Percentiles rank a stretch among this genome's conserved stretches.
These are phyloP conservation scores for Balaenoptera acutorostrata DNA, from an alignment of 2,113 vertebrate genomes.

Conservation along the genomic window DNA sequence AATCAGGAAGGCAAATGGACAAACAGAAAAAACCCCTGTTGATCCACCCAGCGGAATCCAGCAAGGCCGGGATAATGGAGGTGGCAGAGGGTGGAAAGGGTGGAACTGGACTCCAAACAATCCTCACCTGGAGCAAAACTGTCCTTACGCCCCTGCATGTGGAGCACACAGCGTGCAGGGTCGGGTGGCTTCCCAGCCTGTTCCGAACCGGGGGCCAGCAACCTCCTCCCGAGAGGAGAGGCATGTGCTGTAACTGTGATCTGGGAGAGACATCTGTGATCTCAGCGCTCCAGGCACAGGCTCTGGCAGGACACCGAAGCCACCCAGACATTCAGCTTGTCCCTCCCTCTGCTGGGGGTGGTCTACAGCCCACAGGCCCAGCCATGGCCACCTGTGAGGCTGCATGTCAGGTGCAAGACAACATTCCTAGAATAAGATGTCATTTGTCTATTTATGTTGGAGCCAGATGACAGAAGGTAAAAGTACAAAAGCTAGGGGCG, in stretches of 20 bases:
- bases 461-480: conserved; percentile 38
- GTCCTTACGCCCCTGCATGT: conserved; percentile 40
- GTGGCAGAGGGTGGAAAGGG: conserved; percentile 47
- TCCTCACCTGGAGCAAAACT: conserved; percentile 61
- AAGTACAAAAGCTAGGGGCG: not conserved
- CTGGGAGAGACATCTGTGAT: conserved; percentile 57
- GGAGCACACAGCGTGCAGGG: not conserved
- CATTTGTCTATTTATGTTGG: conserved; percentile 1
- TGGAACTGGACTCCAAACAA: not conserved
- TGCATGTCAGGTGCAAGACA: not conserved
- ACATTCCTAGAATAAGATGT: not conserved
- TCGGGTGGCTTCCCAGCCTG: not conserved
- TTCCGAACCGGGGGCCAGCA: fast-evolving
- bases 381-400: conserved; percentile 42
- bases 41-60: not conserved
- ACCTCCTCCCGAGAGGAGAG: not conserved
- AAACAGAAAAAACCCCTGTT: not conserved
- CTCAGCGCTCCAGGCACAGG: not conserved
- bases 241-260: not conserved
- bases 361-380: conserved; percentile 30
- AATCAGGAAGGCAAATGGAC: not conserved
- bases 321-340: not conserved
- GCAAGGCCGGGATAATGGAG: conserved; percentile 52
- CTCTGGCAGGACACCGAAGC: conserved; percentile 41
- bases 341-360: conserved; percentile 42